phyloP scores from a whole-genome alignment of 2,888 invertebrate genomes.

The Tetragnatha montana region DNA sequence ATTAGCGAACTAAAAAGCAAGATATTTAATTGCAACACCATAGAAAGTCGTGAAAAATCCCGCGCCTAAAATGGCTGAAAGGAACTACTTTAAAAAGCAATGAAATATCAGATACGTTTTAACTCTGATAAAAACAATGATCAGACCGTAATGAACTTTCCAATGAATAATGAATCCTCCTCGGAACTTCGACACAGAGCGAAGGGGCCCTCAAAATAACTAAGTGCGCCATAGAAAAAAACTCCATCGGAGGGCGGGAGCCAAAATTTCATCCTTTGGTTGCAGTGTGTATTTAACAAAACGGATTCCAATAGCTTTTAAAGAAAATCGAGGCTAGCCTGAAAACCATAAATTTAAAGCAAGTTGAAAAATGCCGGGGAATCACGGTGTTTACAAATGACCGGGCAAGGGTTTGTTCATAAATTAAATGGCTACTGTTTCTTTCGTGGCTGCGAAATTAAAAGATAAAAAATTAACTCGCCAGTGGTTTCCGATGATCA shows the following conservation, averaged over 20 bases:
- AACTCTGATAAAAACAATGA: slow-evolving; percentile 1
- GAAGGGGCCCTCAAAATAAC: neutral
- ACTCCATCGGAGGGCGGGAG: neutral
- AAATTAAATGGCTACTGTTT: slow-evolving; percentile 43
- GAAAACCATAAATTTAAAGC: slow-evolving; percentile 48
- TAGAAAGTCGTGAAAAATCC: neutral
- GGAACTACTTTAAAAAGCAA: neutral
- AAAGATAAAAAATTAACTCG: slow-evolving; percentile 24
- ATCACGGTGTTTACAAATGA: slow-evolving; percentile 53
- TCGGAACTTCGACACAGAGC: neutral
- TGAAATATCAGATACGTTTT: neutral
- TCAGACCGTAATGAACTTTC: neutral
- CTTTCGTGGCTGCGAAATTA: slow-evolving; percentile 21
- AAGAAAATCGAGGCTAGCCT: slow-evolving; percentile 42
- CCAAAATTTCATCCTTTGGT: slow-evolving; percentile 22
- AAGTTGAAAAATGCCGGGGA: slow-evolving; percentile 34
- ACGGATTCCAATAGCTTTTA: slow-evolving; percentile 55
- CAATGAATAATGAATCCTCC: neutral
- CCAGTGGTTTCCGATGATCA: slow-evolving; percentile 49
- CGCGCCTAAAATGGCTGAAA: neutral
- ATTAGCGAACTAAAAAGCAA: neutral
- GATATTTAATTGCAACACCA: neutral
- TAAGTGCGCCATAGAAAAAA: slow-evolving; percentile 3
- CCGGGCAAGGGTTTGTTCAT: slow-evolving; percentile 8
- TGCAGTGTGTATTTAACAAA: slow-evolving; percentile 27